Evolutionary conservation across 1,140 invertebrate genomes (phyloP).

Genomic region (Tetramorium parvispinum): DNA sequence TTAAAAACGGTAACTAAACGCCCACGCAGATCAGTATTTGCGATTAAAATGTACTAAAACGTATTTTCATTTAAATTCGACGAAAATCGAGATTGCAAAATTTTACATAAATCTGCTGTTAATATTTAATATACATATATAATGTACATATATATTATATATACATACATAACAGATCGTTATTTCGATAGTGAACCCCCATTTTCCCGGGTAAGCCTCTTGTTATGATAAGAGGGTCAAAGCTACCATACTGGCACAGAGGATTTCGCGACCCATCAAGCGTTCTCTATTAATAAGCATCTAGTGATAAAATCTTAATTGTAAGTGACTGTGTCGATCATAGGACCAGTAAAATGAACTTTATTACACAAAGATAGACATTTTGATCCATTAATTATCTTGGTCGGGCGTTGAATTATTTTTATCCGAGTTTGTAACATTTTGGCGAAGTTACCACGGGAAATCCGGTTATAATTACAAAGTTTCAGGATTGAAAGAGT

Average conservation of each 20-base stretch:
- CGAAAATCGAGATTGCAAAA: slow-evolving; percentile 16
- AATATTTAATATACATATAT: neutral
- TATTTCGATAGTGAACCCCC: neutral
- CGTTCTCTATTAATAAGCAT: slow-evolving; percentile 25
- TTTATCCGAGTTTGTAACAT: slow-evolving; percentile 45
- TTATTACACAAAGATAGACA: slow-evolving; percentile 22
- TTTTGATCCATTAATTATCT: slow-evolving; percentile 48
- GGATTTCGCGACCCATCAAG: neutral
- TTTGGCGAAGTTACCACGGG: slow-evolving; percentile 1
- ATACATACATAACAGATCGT: neutral
- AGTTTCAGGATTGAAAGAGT: slow-evolving; percentile 52
- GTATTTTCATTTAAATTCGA: neutral
- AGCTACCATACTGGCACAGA: slow-evolving; percentile 5
- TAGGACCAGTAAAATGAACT: neutral
- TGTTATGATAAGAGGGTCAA: slow-evolving; percentile 65
- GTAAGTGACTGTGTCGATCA: neutral
- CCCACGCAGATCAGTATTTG: neutral
- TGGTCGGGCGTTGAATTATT: slow-evolving; percentile 9
- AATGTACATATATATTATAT: neutral
- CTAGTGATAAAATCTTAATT: slow-evolving; percentile 38
- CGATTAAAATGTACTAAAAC: neutral
- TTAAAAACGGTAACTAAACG: neutral
- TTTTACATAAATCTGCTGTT: slow-evolving; percentile 41
- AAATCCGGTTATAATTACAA: slow-evolving; percentile 30
- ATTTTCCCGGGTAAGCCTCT: slow-evolving; percentile 64